These are phyloP conservation scores for Coranthus polyacanthus DNA, from an alignment of 2,797 vertebrate species.

Conservation along the genomic window DNA sequence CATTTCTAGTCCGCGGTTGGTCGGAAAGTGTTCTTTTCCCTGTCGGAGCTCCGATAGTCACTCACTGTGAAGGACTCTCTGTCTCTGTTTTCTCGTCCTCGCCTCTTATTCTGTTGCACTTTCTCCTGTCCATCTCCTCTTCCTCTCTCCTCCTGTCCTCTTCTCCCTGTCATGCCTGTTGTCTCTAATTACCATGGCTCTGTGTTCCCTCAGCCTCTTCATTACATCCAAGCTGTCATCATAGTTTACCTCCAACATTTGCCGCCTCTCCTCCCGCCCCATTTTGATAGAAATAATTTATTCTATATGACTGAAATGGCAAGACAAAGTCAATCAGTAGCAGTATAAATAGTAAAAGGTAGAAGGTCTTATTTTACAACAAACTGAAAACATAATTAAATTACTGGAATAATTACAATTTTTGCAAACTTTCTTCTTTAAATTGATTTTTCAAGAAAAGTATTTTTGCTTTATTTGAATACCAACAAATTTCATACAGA, in stretches of 20 bases:
- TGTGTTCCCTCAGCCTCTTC: conserved; percentile 70
- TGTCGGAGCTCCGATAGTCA: conserved; percentile 49
- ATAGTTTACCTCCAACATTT: conserved; percentile 70
- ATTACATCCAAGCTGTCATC: conserved; percentile 74
- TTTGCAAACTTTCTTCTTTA: not conserved
- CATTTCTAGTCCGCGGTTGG: conserved; percentile 44
- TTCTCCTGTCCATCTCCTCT: conserved; percentile 42
- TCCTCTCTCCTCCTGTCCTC: conserved; percentile 3
- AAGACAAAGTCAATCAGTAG: conserved; percentile 40
- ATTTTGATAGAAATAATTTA: conserved; percentile 56
- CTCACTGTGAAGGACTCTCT: conserved; percentile 51
- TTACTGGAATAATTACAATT: not conserved
- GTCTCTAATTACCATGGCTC: conserved; percentile 72
- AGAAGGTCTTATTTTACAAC: conserved; percentile 3
- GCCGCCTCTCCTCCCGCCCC: conserved; percentile 48
- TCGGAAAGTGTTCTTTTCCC: conserved; percentile 61
- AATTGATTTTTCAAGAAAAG: conserved; percentile 9
- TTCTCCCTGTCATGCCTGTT: conserved; percentile 62
- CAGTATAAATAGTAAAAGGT: not conserved
- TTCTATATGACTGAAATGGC: conserved; percentile 46
- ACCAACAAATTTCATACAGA: not conserved
- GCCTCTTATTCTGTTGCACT: conserved; percentile 44
- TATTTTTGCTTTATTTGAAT: conserved; percentile 14
- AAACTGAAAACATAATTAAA: not conserved
- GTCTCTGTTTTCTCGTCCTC: conserved; percentile 25